Conservation (phyloP, 2,888 invertebrate genomes). For the Vandiemenella viatica region DNA sequence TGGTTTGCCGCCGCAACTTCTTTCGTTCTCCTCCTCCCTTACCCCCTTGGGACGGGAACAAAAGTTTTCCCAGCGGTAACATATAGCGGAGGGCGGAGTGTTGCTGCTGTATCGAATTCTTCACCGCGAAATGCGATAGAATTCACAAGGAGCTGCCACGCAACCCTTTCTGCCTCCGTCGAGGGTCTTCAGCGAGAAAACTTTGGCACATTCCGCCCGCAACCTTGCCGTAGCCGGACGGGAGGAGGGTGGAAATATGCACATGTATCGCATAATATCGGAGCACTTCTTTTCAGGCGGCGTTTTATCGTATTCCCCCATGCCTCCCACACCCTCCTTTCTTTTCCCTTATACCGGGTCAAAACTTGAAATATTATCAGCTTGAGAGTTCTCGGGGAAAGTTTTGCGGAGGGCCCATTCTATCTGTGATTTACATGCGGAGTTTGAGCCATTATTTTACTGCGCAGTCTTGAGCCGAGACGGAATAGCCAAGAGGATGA, state of each 20-base stretch:
- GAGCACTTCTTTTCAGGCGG: no score
- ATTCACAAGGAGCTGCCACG: neutral
- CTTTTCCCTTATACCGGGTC: conserved; percentile 2
- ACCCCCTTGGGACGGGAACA: no score
- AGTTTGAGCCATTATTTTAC: neutral
- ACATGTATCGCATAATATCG: neutral
- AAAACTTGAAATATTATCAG: conserved; percentile 12
- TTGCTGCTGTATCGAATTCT: neutral
- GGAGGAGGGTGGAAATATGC: neutral
- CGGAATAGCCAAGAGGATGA: no score
- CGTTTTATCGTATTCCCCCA: no score
- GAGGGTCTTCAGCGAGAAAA: no score
- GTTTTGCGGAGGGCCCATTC: neutral
- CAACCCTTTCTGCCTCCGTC: neutral
- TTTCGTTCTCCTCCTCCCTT: neutral
- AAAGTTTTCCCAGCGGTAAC: neutral
- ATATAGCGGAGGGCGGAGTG: neutral
- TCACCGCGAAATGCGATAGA: neutral
- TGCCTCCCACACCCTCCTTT: no score
- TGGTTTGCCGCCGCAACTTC: neutral
- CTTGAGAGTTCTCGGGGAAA: neutral
- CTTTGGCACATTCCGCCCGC: neutral
- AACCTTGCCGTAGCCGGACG: neutral
- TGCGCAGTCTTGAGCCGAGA: no score
- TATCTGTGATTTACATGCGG: neutral